Conservation (phyloP, 2,888 invertebrate genomes). For the Chymomyza amoena region DNA sequence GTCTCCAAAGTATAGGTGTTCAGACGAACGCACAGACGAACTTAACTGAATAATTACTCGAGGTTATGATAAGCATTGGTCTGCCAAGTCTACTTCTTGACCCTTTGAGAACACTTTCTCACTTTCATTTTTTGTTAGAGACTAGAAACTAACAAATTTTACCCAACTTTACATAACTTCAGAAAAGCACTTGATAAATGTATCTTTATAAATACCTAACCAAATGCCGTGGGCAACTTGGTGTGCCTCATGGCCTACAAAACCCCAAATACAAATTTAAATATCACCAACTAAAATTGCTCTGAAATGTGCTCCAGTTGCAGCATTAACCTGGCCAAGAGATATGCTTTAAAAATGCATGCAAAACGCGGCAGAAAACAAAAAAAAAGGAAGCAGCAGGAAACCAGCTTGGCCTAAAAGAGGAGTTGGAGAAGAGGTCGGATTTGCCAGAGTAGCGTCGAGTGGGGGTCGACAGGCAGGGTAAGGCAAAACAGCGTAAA, state of each 20-base stretch:
- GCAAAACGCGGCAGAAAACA: slow-evolving; percentile 36
- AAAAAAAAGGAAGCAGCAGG: slow-evolving; percentile 3
- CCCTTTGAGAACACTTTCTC: no score
- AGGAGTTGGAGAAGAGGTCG: not conserved
- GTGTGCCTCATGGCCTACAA: not conserved
- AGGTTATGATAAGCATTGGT: no score
- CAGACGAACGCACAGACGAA: no score
- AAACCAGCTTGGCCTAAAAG: not conserved
- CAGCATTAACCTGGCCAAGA: not conserved
- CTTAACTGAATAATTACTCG: no score
- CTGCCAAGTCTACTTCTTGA: no score
- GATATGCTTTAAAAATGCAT: slow-evolving; percentile 46
- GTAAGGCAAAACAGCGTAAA: slow-evolving; percentile 37
- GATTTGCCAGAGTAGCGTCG: not conserved
- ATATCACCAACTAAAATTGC: not conserved
- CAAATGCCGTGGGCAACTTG: no score
- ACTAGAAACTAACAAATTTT: no score
- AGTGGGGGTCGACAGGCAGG: not conserved
- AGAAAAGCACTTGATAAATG: no score
- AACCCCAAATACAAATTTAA: not conserved
- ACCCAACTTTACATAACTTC: no score
- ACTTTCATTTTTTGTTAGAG: no score
- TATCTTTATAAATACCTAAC: no score
- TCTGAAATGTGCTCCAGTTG: not conserved
- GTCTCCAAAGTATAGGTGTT: no score